Base-by-base conservation (phyloP, 2,888 invertebrate genomes). In the Timandra comae region DNA sequence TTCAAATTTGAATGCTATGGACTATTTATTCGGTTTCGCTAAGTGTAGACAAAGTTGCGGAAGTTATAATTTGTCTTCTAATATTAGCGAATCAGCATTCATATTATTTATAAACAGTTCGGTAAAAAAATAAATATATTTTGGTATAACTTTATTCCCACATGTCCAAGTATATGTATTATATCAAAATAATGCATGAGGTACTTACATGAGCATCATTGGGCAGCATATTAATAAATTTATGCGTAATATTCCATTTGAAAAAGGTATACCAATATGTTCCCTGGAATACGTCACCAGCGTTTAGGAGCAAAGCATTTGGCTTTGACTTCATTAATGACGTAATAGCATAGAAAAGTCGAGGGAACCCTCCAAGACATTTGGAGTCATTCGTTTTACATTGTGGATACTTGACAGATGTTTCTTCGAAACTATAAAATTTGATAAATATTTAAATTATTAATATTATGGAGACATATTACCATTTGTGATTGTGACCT, bases 281-380 rank as follows among this genome's bases (percentile, higher is more conserved):
- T 0, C 95, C 95, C 65, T 94, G 94, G 61, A 90, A 96, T 50
- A 91, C 90, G 64, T 96, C 95, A 0, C 95, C 96, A 0, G 92
- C 95, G 58, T 95, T 93, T 35, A 96, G 65, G 19, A 94, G 88
- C 2, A 96, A 65, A 0, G 91, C 86, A 35, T 89, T 81, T 1
- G 85, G 84, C 43, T 88, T 88, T 29, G 72, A 65, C 1, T 63
- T 58, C 21, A 81, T 64, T 12, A 88, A 66, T 4, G 76, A 56
- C 7, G 76, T 75, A 3, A 91, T 84, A 22, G 87, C 88, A 10
- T 88, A 70, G 40, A 88, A 89, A 0, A 91, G 75, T 0, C 93
- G 84, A 0, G 93, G 88, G 53, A 91, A 89, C 0, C 93, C 93
- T 0, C 93, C 93, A 1, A 93, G 76, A 49, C 93, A 93, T 6